A percentile compares a stretch with the other conserved stretches of the same genome.
These are phyloP conservation scores for Bergia puertoricense DNA, from an alignment of 92 coral and sea anemone genomes.

Conservation along the genomic window DNA sequence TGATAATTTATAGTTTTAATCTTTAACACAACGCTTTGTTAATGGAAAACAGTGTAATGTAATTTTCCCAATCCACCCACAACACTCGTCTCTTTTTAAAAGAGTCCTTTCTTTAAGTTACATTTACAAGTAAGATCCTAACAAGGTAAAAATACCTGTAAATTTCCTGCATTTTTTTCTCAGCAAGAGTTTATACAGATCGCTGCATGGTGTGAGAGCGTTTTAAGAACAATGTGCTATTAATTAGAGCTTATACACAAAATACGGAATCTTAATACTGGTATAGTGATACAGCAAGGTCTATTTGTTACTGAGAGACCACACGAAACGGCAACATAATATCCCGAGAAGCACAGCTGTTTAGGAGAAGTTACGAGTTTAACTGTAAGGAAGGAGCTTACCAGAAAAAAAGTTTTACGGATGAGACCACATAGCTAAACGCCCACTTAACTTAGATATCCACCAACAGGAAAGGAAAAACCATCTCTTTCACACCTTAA, in stretches of 20 bases:
- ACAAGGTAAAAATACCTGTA: neutral
- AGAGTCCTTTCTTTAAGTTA: neutral
- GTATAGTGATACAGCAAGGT: neutral
- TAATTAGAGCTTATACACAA: constrained; percentile 23
- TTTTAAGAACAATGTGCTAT: constrained; percentile 44
- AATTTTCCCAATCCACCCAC: neutral
- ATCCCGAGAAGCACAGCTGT: neutral
- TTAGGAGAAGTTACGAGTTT: neutral
- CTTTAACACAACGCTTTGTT: neutral
- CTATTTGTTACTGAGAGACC: neutral
- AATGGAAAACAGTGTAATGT: neutral
- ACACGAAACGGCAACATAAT: constrained; percentile 2
- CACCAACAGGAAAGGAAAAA: constrained; percentile 4
- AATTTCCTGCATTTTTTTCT: constrained; percentile 43
- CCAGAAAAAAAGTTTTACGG: neutral
- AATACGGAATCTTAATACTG: neutral
- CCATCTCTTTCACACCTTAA: neutral
- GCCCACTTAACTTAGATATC: constrained; percentile 5
- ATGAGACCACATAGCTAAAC: constrained; percentile 2
- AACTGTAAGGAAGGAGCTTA: neutral
- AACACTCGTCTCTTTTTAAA: neutral
- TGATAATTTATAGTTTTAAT: constrained; percentile 21
- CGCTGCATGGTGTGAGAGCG: constrained; percentile 39
- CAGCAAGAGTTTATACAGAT: constrained; percentile 39
- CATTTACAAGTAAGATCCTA: neutral